Base-by-base conservation (phyloP, 2,888 invertebrate species). In the Spilosoma lubricipeda region DNA sequence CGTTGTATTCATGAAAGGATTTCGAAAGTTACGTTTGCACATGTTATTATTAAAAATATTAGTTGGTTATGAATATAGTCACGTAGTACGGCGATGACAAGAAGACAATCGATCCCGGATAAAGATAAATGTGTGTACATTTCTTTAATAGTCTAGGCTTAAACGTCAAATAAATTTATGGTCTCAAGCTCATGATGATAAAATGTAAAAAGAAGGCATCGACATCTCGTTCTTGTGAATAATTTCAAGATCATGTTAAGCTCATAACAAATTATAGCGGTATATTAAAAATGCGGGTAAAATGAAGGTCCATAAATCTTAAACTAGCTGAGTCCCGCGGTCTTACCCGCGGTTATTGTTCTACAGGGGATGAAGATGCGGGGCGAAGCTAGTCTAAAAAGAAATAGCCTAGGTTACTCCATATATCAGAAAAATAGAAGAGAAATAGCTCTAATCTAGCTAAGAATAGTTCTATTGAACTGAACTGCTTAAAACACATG, bases 231-330 rank as follows among this genome's bases (percentile, higher is more conserved):
- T 70, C 45, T 64, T 20, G 20, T 59, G 59, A 36, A 70, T 70
- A 63, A n/a, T n/a, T 63, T 56, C n/a, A 39, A 70, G 45, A 77
- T 73, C 30, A 9, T 42, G 52, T 71, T 78, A 78, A 80, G 76
- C 73, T 59, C 36, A 77, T 72, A 74, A 76, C 80, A 82, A 80
- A 82, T 82, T 81, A 74, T 15, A 63, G 27, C 67, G 77, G 77
- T 79, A 77, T 48, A 20, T 80, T 78, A 77, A 74, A 80, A 66
- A 67, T 71, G 66, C 30, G 74, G 3, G 3, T 5, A n/a, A n/a
- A 4, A 39, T 42, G n/a, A 15, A 20, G 39, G 15, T n/a, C 0
- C n/a, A 66, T 13, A 42, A n/a, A 66, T 66, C 23, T n/a, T 48
- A 48, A 48, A 48, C 20, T 20, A 48, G 20, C n/a, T n/a, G n/a